Percentiles rank a stretch among this genome's conserved stretches.
Evolutionary conservation across 2,797 vertebrate genomes (phyloP).

Genomic region (Halcyon chelicuti): DNA sequence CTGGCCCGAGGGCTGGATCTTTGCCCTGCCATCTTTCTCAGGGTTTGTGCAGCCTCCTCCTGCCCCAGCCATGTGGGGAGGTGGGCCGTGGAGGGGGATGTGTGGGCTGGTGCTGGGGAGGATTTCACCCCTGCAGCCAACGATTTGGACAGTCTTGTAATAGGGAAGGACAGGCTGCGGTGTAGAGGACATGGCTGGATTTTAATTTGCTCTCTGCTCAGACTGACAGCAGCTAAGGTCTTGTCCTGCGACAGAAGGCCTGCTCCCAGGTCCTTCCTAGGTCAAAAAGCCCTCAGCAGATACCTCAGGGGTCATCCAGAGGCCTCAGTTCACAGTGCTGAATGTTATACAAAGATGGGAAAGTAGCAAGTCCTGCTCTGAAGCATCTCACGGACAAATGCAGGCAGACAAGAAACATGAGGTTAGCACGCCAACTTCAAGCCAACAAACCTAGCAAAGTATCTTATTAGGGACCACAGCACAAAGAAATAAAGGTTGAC

Average conservation of each 20-base stretch:
- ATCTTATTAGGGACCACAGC: not conserved
- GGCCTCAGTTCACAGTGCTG: not conserved
- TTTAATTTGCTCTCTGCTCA: not conserved
- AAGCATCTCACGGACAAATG: not conserved
- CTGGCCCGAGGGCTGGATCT: not conserved
- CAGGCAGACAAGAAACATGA: not conserved
- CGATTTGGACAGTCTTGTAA: not conserved
- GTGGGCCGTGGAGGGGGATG: rapidly evolving
- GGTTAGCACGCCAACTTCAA: not conserved
- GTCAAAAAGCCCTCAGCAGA: not conserved
- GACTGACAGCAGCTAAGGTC: not conserved
- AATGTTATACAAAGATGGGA: not conserved
- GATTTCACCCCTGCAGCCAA: not conserved
- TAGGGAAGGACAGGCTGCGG: not conserved
- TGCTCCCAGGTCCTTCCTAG: not conserved
- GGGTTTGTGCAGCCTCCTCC: not conserved
- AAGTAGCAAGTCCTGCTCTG: not conserved
- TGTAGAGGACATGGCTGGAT: not conserved
- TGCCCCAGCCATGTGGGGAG: rapidly evolving
- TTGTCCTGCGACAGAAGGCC: not conserved
- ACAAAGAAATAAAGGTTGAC: not conserved
- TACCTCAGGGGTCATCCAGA: not conserved
- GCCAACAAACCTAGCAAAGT: not conserved
- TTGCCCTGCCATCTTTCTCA: not conserved
- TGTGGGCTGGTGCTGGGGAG: not conserved